A percentile compares a stretch with the other conserved stretches of the same genome.
These are phyloP conservation scores for Lasioglossum lativentre DNA, from an alignment of 2,888 invertebrate species.

Conservation along the genomic window DNA sequence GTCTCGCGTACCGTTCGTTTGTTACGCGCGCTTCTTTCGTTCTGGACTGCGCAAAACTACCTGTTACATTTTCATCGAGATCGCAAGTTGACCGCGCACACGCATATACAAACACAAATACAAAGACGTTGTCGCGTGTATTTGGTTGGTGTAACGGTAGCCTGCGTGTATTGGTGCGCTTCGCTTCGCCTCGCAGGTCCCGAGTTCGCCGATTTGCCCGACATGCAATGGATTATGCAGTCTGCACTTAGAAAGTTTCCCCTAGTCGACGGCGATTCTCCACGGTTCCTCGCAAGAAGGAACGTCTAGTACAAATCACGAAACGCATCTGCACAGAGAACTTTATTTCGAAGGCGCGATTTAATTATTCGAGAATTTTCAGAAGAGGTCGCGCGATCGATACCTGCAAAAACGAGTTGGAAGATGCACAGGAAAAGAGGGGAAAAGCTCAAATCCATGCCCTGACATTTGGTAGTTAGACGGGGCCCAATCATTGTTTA, in stretches of 20 bases:
- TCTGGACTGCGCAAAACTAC: conserved; percentile 42
- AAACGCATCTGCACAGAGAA: not conserved
- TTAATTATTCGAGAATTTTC: conserved; percentile 30
- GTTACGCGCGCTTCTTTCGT: conserved; percentile 25
- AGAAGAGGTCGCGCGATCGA: not conserved
- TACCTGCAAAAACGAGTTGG: not conserved
- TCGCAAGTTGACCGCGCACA: conserved; percentile 53
- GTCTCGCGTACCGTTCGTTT: conserved; percentile 1
- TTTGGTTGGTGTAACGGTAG: conserved; percentile 23
- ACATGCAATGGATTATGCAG: conserved; percentile 71
- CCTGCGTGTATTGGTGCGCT: not conserved
- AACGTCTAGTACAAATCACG: conserved; percentile 35
- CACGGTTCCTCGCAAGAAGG: conserved; percentile 36
- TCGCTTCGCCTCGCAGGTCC: not conserved
- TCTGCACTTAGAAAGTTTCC: conserved; percentile 71
- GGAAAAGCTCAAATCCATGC: not conserved
- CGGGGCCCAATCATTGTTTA: conserved; percentile 71
- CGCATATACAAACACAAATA: not conserved
- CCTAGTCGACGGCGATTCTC: conserved; percentile 64
- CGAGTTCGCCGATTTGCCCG: conserved; percentile 41
- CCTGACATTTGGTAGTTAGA: conserved; percentile 8
- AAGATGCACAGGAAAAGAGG: not conserved
- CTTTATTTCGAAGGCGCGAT: not conserved
- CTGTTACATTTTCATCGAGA: conserved; percentile 67
- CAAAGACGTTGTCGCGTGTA: not conserved